Base-by-base conservation (phyloP, 1,140 invertebrate genomes). In the Leptopilina boulardi region DNA sequence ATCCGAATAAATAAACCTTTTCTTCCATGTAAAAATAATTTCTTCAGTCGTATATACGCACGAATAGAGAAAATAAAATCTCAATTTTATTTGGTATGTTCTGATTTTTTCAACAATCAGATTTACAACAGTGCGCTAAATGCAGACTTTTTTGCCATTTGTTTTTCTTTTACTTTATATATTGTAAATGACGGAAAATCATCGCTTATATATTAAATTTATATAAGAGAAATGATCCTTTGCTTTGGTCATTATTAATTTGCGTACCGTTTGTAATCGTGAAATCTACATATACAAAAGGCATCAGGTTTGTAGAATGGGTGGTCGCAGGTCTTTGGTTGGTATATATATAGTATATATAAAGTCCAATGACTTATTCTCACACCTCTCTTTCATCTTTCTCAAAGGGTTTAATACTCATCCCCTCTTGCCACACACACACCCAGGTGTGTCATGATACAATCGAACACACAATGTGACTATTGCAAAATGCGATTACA, bases 241-340 rank as follows among this genome's bases (percentile, higher is more conserved):
- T 83, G 79, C 78, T 78, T 80, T 83, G 83, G 82, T 87, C 82
- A 86, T 86, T 34, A 3, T 88, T 88, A 84, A 81, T 83, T 82
- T 82, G 82, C 87, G 87, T 88, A 84, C 81, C 83, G 79, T 76
- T 73, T 74, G 82, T 82, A 87, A 89, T 89, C 87, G 77, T 71
- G 81, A 79, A 79, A 89, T 89, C 87, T 89, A 89, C 88, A 89
- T 85, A n/a, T n/a, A 85, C 85, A 84, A 84, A 83, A 84, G 82
- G 79, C 78, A 75, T 76, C 78, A 82, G 77, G 80, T 75, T 78
- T 80, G 83, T 86, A 78, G 87, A 86, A 88, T 89, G 88, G 88
- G 87, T 89, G 88, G 88, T 87, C 88, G 82, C 21, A n/a, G 51
- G 51, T 70, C 59, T 81, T 66, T 77, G 73, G 71, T 44, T 34